Evolutionary conservation across 1,140 invertebrate species (phyloP), one percentile per base, ranked within the genome.

Genomic region (Acromyrmex echinatior): DNA sequence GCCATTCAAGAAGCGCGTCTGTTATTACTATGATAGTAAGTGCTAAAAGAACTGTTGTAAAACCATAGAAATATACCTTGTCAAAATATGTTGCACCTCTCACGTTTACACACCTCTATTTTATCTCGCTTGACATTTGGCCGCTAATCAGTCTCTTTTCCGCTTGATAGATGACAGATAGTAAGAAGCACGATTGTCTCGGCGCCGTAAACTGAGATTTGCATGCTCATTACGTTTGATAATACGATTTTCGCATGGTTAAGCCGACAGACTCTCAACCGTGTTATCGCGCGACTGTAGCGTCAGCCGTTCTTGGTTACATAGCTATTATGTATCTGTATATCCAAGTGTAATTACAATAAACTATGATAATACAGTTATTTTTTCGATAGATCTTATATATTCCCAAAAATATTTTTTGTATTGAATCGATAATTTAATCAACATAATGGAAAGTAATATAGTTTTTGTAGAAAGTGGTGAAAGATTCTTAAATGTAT

Each of bases 21-120:
- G 99, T 95, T 99, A 99, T 96, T 99, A 99, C 95, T 99, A 99
- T 93, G 99, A 99, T 95, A 99, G 99, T 99, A 97, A 98, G 98
- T 98, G 73, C 45, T 77, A 77, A 73, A 76, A 66, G 58, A 31
- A 18, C 82, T 16, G 9, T 56, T 63, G 9, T 60, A 66, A 81
- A 68, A 87, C 68, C 78, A 82, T 56, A 70, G 90, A 92, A 92
- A 91, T 31, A 63, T 51, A 76, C 58, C 68, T 92, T 87, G 88
- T 92, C 89, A 91, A 92, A 92, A 89, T 93, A 91, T 92, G 87
- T 88, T 86, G 86, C 87, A 86, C 56, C 70, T 71, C 60, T 71
- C 60, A 49, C 79, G 31, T 79, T 84, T 14, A 9, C 60, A n/a
- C 12, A 58, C 49, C 62, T 85, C 58, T 88, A 56, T 86, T 14